Conservation (phyloP, 2,888 invertebrate species). For the Epiblema foenella region DNA sequence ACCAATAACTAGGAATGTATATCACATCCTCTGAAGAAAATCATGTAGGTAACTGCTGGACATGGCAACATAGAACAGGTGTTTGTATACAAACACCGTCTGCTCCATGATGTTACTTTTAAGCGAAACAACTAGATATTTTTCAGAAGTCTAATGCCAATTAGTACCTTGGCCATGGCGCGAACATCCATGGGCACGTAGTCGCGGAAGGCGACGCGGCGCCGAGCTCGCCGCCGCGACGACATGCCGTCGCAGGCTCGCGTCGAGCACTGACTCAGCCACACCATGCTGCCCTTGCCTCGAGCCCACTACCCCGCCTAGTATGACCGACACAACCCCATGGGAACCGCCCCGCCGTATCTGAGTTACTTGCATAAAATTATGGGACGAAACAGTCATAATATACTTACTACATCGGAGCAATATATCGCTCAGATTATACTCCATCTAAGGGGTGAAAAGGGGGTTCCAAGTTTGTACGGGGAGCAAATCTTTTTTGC, state of each 20-base stretch:
- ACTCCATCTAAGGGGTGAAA: no score
- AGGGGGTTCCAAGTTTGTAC: no score
- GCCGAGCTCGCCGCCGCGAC: constrained; percentile 72
- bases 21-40: no score
- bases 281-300: not conserved
- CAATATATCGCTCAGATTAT: no score
- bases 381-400: not conserved
- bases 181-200: constrained; percentile 79
- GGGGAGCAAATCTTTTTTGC: no score
- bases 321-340: constrained; percentile 36
- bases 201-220: constrained; percentile 80
- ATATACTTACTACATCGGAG: not conserved
- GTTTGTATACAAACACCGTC: constrained; percentile 9
- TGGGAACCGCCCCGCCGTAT: no score
- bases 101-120: not conserved
- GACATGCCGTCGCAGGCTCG: constrained; percentile 69
- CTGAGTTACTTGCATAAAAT: not conserved
- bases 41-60: no score
- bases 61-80: constrained; percentile 6
- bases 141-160: not conserved
- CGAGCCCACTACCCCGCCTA: constrained; percentile 34
- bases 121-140: not conserved
- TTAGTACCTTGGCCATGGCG: constrained; percentile 77
- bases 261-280: constrained; percentile 65
- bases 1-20: no score